Base-by-base conservation (phyloP, 2,888 invertebrate species). In the Drosophila rellima region DNA sequence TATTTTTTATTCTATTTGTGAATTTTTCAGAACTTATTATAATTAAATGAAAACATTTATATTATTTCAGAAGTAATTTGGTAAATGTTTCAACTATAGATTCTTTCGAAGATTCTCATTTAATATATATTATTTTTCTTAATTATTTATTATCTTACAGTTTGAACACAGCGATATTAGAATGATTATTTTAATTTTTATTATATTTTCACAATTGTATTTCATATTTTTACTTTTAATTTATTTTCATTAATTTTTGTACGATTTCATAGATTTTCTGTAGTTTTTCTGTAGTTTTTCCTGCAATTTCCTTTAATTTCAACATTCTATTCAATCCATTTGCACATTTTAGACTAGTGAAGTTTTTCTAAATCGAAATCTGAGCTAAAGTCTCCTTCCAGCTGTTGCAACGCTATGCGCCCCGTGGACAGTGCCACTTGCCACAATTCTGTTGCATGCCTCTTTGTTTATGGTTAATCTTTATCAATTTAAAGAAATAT, bases 401-500 rank as follows among this genome's bases (percentile, higher is more conserved):
- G 26, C 42, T 57, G 18, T 17, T n/a, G 26, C 50, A 47, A 60
- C 7, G 67, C 54, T 73, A 74, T 54, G 63, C 74, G 40, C 75
- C 79, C 80, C 76, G 80, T 70, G 26, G 80, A 31, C 56, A 79
- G 31, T 29, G 67, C 76, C 76, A 75, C 79, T 75, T 75, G 75
- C 75, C 75, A 50, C 63, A 52, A 50, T 33, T 59, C 51, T 35
- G 59, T 69, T 74, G 75, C 79, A 75, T 75, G 79, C 48, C 61
- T 59, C 70, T 64, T 83, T 86, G 85, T 87, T 83, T 83, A 87
- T 87, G 83, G 79, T 75, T 89, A 89, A 89, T 84, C 89, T 84
- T 89, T 84, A 85, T 86, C 89, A 88, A 89, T 85, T 85, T 89
- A 85, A 85, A 80, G 88, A 85, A 85, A 85, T 85, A 85, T 85